A percentile compares a stretch with the other conserved stretches of the same genome.
phyloP scores from a whole-genome alignment of 2,888 invertebrate species.

The Philereme transversata region DNA sequence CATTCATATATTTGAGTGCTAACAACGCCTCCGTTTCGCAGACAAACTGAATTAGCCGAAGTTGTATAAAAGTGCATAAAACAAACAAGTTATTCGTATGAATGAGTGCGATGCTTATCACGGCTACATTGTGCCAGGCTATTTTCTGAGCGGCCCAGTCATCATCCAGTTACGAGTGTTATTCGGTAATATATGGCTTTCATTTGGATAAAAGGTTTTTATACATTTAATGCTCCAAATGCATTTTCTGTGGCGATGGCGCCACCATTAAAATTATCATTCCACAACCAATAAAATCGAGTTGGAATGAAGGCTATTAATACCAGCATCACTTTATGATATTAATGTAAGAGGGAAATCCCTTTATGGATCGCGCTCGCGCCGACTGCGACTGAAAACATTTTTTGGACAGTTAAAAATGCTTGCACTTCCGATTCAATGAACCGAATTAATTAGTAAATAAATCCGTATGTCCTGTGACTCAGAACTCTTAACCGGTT shows the following conservation, averaged over 20 bases:
- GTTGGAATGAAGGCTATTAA: slow-evolving; percentile 52
- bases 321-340: slow-evolving; percentile 37
- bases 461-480: neutral
- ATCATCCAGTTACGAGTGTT: slow-evolving; percentile 73
- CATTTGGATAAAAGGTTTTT: slow-evolving; percentile 82
- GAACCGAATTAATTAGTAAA: neutral
- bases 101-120: slow-evolving; percentile 58
- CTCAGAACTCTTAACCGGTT: no score
- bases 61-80: slow-evolving; percentile 62
- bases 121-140: slow-evolving; percentile 66
- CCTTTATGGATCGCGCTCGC: slow-evolving; percentile 10
- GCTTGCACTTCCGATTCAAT: neutral
- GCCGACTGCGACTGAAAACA: slow-evolving; percentile 3
- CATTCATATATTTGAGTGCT: slow-evolving; percentile 57
- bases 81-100: slow-evolving; percentile 52
- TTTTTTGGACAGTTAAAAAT: neutral
- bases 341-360: slow-evolving; percentile 26
- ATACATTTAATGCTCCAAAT: slow-evolving; percentile 69
- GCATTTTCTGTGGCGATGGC: slow-evolving; percentile 62
- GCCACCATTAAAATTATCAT: slow-evolving; percentile 71
- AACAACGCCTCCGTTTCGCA: slow-evolving; percentile 44
- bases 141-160: slow-evolving; percentile 71
- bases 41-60: slow-evolving; percentile 55
- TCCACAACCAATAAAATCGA: slow-evolving; percentile 59
- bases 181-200: slow-evolving; percentile 76